phyloP scores from a whole-genome alignment of 2,888 invertebrate species.

The Tetropium fuscum region DNA sequence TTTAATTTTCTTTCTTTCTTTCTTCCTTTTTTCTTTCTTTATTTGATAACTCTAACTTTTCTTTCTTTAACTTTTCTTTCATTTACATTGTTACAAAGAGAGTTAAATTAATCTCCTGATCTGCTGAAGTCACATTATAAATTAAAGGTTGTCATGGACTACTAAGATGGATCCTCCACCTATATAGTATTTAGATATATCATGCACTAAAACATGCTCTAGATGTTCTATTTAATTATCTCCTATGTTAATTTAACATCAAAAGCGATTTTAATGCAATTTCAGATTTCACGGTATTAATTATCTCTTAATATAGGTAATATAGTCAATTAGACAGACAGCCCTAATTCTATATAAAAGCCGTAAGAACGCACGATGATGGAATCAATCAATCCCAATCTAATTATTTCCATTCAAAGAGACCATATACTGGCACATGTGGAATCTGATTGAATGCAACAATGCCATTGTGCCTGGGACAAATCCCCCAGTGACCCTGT shows the following conservation, averaged over 20 bases:
- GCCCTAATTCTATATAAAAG: constrained; percentile 19
- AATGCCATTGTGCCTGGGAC: constrained; percentile 39
- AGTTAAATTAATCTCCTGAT: too few species aligned
- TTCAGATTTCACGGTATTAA: constrained; percentile 8
- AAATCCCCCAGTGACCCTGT: constrained; percentile 33
- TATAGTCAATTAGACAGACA: constrained; percentile 14
- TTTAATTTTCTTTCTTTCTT: too few species aligned
- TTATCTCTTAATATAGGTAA: constrained; percentile 19
- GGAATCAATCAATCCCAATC: constrained; percentile 45
- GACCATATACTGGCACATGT: constrained; percentile 41
- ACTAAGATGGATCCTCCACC: too few species aligned
- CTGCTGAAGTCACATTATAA: too few species aligned
- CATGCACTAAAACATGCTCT: too few species aligned
- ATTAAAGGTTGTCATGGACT: too few species aligned
- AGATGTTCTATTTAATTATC: too few species aligned
- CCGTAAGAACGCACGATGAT: constrained; percentile 13
- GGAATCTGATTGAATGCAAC: constrained; percentile 50
- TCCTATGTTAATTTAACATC: background rate
- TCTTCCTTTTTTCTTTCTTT: too few species aligned
- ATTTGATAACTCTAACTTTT: too few species aligned
- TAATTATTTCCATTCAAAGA: constrained; percentile 46
- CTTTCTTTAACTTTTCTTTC: too few species aligned
- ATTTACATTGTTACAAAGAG: too few species aligned
- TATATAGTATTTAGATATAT: too few species aligned
- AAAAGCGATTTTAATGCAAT: constrained; percentile 15